These are phyloP conservation scores for Pteromalus puparum DNA, from an alignment of 1,140 invertebrate species.

Conservation along the genomic window DNA sequence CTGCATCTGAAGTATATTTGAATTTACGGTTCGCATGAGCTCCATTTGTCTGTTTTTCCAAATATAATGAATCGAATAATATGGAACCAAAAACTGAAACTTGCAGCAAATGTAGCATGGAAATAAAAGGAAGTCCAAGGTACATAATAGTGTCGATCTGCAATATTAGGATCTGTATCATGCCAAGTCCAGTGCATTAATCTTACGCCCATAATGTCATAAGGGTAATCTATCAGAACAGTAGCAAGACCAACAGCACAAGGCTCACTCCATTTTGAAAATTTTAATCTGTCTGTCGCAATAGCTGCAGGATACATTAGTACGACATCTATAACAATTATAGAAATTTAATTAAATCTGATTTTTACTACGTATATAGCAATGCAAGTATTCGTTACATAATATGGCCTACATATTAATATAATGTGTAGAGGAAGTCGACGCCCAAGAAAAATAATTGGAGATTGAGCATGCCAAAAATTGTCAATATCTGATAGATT, in stretches of 20 bases:
- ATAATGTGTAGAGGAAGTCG: conserved; percentile 84
- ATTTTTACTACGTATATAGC: too few relatives aligned
- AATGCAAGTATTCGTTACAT: too few relatives aligned
- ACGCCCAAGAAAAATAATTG: conserved; percentile 81
- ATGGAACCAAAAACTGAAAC: conserved; percentile 83
- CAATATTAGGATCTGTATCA: conserved; percentile 89
- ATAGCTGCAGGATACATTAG: conserved; percentile 85
- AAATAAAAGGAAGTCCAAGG: conserved; percentile 89
- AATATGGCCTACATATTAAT: conserved; percentile 80
- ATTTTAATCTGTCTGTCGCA: conserved; percentile 79
- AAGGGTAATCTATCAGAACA: conserved; percentile 86
- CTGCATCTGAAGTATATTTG: not conserved
- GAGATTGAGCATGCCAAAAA: conserved; percentile 87
- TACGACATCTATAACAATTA: conserved; percentile 81
- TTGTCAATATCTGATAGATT: conserved; percentile 82
- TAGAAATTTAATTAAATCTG: too few relatives aligned
- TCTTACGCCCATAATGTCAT: conserved; percentile 87
- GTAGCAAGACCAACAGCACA: conserved; percentile 85
- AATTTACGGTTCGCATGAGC: conserved; percentile 17
- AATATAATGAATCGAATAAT: conserved; percentile 76
- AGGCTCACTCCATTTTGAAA: conserved; percentile 82
- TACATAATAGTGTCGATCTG: conserved; percentile 87
- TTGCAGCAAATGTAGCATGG: conserved; percentile 84
- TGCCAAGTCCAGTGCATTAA: conserved; percentile 92
- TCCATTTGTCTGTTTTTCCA: conserved; percentile 75